Percentiles rank a stretch among this genome's conserved stretches.
Conservation (phyloP, 2,113 vertebrate genomes). For the Chloropsis cyanopogon region DNA sequence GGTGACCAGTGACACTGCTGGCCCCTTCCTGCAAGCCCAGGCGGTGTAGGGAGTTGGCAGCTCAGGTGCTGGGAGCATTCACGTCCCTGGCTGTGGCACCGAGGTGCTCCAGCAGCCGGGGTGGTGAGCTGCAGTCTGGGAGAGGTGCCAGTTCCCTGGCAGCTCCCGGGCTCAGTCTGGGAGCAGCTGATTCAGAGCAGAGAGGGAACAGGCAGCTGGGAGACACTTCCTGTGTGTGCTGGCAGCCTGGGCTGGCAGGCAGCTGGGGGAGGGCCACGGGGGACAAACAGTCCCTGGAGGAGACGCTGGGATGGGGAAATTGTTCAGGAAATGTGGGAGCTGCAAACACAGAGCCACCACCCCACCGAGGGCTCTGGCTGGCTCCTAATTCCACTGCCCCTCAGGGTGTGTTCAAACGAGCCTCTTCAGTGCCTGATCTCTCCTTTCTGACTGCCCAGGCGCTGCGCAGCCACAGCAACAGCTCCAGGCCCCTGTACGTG, state of each 20-base stretch:
- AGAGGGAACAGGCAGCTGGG: background rate
- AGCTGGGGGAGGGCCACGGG: background rate
- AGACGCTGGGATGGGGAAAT: background rate
- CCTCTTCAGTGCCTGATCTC: background rate
- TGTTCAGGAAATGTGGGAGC: background rate
- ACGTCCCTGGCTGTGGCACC: rapidly evolving
- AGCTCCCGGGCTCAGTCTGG: background rate
- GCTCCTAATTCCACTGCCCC: background rate
- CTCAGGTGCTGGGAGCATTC: background rate
- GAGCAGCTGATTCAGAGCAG: background rate
- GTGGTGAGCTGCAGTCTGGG: background rate
- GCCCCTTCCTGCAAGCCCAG: background rate
- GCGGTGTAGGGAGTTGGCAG: background rate
- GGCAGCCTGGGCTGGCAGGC: background rate
- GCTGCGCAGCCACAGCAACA: constrained; percentile 78
- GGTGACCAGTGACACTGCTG: background rate
- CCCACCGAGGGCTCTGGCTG: background rate
- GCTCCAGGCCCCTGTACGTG: constrained; percentile 86
- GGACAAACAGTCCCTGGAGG: background rate
- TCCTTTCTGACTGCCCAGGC: constrained; percentile 66
- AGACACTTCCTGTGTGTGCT: background rate
- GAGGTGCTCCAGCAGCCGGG: background rate
- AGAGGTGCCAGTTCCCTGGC: background rate
- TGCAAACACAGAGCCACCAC: background rate
- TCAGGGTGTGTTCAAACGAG: background rate